phyloP scores from a whole-genome alignment of 37 sponge, comb jelly and placozoan genomes.

The Axinella damicornis region DNA sequence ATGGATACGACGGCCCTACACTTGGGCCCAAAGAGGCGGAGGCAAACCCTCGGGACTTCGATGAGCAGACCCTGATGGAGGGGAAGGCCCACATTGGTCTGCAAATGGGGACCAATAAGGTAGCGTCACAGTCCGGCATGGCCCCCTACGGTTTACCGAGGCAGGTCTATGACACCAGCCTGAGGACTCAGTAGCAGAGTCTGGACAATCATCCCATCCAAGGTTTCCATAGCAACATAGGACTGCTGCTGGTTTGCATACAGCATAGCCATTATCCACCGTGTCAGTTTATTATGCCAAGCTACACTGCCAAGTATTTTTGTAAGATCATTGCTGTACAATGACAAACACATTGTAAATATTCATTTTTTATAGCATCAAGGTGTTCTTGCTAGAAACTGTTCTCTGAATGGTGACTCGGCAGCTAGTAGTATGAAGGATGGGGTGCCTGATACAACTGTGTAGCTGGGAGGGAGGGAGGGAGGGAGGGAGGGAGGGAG shows the following conservation, averaged over 20 bases:
- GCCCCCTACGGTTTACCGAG: conserved; percentile 64
- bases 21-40: conserved; percentile 76
- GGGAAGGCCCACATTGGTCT: conserved; percentile 62
- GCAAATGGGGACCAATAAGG: conserved; percentile 78
- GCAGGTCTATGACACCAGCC: conserved; percentile 46
- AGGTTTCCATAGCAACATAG: background rate
- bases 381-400: background rate
- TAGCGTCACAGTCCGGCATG: conserved; percentile 55
- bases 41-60: conserved; percentile 44
- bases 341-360: background rate
- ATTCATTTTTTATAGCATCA: background rate
- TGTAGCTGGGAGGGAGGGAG: conserved; percentile 13
- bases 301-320: too few species aligned
- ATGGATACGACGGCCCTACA: conserved; percentile 51
- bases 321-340: too few species aligned
- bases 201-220: too few species aligned
- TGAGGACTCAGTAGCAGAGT: background rate
- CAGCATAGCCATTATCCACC: too few species aligned
- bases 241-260: conserved; percentile 1
- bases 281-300: too few species aligned
- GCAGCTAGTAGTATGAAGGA: conserved; percentile 11
- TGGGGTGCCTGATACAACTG: conserved; percentile 1
- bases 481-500: conserved; percentile 2
- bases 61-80: conserved; percentile 44
- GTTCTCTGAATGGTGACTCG: conserved; percentile 9